Base-by-base conservation (phyloP, 2,113 vertebrate genomes). In the Rhagologus leucostigma region DNA sequence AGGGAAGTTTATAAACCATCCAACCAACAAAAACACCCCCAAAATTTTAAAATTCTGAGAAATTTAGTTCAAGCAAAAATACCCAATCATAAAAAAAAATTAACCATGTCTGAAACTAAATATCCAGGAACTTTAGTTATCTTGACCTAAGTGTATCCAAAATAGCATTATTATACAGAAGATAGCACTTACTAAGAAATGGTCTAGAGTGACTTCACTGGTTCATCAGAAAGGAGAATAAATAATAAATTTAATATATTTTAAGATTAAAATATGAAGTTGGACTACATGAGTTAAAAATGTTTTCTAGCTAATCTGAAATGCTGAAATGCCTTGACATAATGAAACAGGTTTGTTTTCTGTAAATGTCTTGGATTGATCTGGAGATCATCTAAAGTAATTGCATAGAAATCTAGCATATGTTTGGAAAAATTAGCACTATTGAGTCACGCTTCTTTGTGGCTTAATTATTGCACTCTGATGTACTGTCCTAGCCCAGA, bases 391-490 rank as follows among this genome's bases (percentile, higher is more conserved):
- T 17, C 8, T 47, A 10, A 71, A 57, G 26, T 27, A 82, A 67
- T 14, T 39, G n/a, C 15, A 80, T 0, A 55, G 16, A 49, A 78
- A 87, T 44, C 69, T 37, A 56, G 19, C 19, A 30, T 3, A 52
- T 7, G 1, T 57, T 73, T 56, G 9, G 20, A 59, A 92, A 89
- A 95, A 37, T 3, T 4, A 69, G 15, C 16, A 60, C 0, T 0
- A 68, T 4, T 68, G 57, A 71, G 7, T 60, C 21, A 78, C 13
- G 11, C 1, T 57, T 92, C 41, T 77, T 69, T 62, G 29, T 32
- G 53, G n/a, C 14, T 78, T 59, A n/a, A 57, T 69, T 75, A 81
- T 50, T 89, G 76, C 29, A 70, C 44, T 23, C 41, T 81, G n/a
- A 68, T 24, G 3, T 47, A 63, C 9, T 75, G 23, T 8, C 24